phyloP scores from a whole-genome alignment of 2,888 invertebrate species.

The Cremastobaeus sp. region DNA sequence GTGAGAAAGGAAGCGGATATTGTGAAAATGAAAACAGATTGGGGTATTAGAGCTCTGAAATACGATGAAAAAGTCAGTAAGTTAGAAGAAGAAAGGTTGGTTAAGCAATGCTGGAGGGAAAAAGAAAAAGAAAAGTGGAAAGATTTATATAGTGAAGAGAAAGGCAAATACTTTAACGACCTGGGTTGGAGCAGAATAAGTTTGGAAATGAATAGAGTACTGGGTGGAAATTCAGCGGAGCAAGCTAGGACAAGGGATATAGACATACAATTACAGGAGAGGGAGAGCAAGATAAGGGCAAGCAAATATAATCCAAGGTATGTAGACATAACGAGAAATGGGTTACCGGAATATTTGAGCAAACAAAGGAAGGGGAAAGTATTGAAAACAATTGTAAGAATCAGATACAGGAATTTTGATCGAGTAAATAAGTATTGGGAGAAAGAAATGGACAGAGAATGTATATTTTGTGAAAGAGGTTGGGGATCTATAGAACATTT shows the following conservation, averaged over 20 bases:
- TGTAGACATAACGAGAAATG: background rate
- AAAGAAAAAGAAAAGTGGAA: background rate
- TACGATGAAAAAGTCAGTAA: slow-evolving; percentile 5
- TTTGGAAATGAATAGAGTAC: background rate
- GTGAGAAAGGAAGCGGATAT: background rate
- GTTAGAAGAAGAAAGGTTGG: background rate
- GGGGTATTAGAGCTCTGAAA: slow-evolving; percentile 1
- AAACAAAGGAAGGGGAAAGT: background rate
- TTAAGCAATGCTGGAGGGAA: background rate
- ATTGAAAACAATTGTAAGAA: background rate
- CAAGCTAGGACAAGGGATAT: background rate
- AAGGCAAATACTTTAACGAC: background rate
- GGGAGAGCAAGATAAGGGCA: background rate
- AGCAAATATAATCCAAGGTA: background rate
- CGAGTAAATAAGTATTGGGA: background rate
- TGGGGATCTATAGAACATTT: background rate
- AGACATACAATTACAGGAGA: background rate
- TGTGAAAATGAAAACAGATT: background rate
- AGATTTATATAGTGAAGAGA: slow-evolving; percentile 1
- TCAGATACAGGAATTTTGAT: background rate
- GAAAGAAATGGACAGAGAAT: background rate
- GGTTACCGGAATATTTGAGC: background rate
- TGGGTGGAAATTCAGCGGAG: too few species aligned
- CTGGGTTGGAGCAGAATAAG: background rate
- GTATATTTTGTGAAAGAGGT: background rate